A percentile compares a stretch with the other conserved stretches of the same genome.
phyloP scores from a whole-genome alignment of 30 jellyfish, hydroid and myxozoan genomes.

The Aurelia coerulea region DNA sequence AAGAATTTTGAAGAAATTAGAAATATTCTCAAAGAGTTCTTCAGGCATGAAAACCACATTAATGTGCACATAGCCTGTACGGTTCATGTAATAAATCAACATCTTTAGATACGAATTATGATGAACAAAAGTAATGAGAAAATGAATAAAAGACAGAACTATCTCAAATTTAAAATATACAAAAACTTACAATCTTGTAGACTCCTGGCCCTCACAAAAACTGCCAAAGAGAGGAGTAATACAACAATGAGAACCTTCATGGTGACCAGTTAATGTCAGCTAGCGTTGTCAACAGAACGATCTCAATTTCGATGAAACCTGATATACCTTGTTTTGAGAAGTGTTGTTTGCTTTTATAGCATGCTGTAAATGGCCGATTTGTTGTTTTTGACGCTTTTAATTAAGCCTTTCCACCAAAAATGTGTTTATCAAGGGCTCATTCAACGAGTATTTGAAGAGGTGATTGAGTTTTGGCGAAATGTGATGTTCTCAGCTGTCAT shows the following conservation, averaged over 20 bases:
- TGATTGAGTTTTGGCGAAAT: not conserved
- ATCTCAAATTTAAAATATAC: not conserved
- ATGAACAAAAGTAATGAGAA: not conserved
- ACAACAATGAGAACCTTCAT: slow-evolving; percentile 29
- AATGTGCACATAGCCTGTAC: no score
- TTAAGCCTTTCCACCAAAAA: not conserved
- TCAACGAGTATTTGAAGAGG: not conserved
- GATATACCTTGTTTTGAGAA: not conserved
- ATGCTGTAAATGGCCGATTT: slow-evolving; percentile 19
- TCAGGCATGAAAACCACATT: no score
- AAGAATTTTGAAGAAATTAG: no score
- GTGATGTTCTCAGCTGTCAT: not conserved
- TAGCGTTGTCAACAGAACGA: not conserved
- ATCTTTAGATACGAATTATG: not conserved
- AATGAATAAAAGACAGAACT: not conserved
- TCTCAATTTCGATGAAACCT: not conserved
- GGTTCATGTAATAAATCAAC: no score
- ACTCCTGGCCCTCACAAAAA: slow-evolving; percentile 36
- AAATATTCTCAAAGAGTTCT: no score
- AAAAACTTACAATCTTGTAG: not conserved
- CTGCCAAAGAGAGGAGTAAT: slow-evolving; percentile 36
- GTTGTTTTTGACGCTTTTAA: not conserved
- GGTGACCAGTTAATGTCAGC: not conserved
- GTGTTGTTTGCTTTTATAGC: slow-evolving; percentile 13
- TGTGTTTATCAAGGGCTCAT: not conserved